phyloP scores from a whole-genome alignment of 2,113 vertebrate genomes.

The Hiodon alosoides region DNA sequence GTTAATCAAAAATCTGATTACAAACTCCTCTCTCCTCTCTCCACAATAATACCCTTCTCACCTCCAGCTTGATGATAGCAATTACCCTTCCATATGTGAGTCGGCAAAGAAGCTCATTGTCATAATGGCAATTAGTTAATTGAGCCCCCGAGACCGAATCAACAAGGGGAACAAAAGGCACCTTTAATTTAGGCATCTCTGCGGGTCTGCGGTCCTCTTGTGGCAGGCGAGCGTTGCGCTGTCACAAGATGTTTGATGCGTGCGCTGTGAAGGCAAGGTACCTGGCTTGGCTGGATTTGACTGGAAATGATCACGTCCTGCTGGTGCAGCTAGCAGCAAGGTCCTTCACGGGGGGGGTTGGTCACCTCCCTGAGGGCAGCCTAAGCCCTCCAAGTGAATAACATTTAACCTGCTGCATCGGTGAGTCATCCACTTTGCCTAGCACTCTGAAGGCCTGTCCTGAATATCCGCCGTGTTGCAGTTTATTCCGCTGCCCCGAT shows the following conservation, averaged over 20 bases:
- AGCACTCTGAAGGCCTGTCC: background rate
- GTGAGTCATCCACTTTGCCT: background rate
- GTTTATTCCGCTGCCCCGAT: no score
- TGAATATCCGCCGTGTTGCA: background rate
- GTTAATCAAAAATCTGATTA: background rate
- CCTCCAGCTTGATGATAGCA: conserved; percentile 60
- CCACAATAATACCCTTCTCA: conserved; percentile 33
- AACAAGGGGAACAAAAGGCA: background rate
- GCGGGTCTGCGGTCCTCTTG: conserved; percentile 21
- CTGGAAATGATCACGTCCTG: background rate
- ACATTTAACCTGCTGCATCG: background rate
- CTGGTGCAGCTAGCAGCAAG: background rate
- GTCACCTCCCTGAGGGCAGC: background rate
- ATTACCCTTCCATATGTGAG: conserved; percentile 52
- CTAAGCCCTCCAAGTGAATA: background rate
- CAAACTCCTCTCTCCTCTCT: conserved; percentile 32
- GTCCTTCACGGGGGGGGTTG: background rate
- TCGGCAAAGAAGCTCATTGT: conserved; percentile 58
- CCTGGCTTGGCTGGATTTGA: background rate
- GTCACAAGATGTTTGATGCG: conserved; percentile 41
- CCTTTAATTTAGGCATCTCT: background rate
- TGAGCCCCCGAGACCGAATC: background rate
- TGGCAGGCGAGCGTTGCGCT: conserved; percentile 51
- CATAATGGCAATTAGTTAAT: conserved; percentile 57
- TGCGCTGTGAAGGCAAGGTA: no score